Evolutionary conservation across 2,113 vertebrate species (phyloP).

Genomic region (Microcebus griseorufus): DNA sequence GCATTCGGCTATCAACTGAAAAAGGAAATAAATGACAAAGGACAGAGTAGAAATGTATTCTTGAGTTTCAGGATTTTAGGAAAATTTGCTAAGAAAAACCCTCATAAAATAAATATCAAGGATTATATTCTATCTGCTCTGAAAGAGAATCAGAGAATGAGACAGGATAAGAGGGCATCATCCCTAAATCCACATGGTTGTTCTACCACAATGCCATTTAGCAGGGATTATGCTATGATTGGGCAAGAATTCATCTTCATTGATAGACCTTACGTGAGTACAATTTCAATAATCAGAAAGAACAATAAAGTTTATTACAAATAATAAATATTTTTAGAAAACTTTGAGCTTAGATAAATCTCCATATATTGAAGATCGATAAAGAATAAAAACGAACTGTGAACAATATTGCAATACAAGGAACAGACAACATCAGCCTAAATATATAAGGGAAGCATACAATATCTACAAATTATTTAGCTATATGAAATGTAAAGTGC

Average conservation of each 20-base stretch:
- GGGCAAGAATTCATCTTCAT: neutral
- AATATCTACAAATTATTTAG: neutral
- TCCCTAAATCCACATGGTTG: neutral
- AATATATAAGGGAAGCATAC: neutral
- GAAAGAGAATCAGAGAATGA: neutral
- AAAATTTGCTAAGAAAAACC: neutral
- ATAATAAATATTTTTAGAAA: neutral
- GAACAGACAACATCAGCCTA: neutral
- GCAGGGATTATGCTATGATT: neutral
- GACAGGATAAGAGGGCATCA: fast-evolving
- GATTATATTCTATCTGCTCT: neutral
- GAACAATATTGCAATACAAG: neutral
- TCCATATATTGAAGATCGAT: neutral
- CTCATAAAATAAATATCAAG: neutral
- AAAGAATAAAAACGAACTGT: neutral
- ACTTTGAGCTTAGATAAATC: neutral
- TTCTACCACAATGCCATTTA: neutral
- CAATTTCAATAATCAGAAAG: neutral
- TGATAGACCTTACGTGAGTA: neutral
- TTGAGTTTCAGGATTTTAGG: neutral
- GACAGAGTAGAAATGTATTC: neutral
- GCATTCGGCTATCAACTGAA: neutral
- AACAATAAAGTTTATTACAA: neutral
- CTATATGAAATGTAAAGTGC: neutral
- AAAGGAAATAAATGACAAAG: neutral